Conservation (phyloP, 2,113 vertebrate genomes). For the Lepus europaeus region DNA sequence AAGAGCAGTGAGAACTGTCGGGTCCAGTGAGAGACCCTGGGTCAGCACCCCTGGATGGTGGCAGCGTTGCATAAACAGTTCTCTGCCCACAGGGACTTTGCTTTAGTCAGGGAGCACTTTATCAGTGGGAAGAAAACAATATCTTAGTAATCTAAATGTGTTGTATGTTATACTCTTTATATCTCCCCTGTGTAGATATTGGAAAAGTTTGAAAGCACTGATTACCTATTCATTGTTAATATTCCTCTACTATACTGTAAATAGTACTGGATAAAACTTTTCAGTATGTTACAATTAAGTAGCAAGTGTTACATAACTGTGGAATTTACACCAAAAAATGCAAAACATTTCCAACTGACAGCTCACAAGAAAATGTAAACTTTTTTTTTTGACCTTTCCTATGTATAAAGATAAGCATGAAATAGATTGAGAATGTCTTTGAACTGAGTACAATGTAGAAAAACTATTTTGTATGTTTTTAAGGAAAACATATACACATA, state of each 20-base stretch:
- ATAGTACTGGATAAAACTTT: not conserved
- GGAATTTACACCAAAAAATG: not conserved
- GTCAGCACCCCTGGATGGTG: not conserved
- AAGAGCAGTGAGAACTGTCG: constrained; percentile 89
- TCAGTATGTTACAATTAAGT: not conserved
- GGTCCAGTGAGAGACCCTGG: constrained; percentile 87
- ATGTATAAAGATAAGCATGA: not conserved
- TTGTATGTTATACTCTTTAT: too few species aligned
- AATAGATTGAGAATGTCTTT: not conserved
- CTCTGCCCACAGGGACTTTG: not conserved
- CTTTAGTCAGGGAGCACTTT: not conserved
- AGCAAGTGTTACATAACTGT: not conserved
- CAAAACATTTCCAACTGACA: not conserved
- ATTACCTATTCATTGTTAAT: rapidly evolving
- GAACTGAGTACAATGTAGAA: not conserved
- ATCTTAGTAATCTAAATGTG: not conserved
- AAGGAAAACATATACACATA: not conserved
- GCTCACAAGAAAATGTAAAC: not conserved
- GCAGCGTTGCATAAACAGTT: not conserved
- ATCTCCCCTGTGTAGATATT: not conserved
- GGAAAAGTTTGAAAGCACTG: constrained; percentile 19
- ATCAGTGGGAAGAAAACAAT: not conserved
- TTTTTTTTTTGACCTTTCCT: not conserved
- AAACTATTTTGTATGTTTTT: not conserved
- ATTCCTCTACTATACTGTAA: not conserved